Percentiles rank a stretch among this genome's conserved stretches.
These are phyloP conservation scores for Trileptium ribeirensis DNA, from an alignment of 2,888 invertebrate genomes.

Conservation along the genomic window DNA sequence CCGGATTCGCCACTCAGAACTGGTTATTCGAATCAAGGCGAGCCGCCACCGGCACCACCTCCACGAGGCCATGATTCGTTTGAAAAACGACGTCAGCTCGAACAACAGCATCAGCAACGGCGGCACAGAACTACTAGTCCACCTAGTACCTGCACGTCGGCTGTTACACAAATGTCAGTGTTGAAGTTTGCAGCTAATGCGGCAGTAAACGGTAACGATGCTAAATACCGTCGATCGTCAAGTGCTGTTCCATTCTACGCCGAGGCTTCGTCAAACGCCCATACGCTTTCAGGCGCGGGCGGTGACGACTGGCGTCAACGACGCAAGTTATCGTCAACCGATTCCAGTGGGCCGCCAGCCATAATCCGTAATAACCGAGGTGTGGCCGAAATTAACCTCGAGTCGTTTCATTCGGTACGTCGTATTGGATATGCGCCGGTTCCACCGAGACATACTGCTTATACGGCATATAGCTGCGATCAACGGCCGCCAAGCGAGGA, in stretches of 20 bases:
- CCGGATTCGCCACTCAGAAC: not conserved
- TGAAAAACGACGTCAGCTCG: not conserved
- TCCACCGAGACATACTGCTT: not conserved
- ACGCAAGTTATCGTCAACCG: not conserved
- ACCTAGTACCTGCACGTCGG: no score
- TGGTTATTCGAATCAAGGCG: not conserved
- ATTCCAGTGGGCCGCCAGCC: not conserved
- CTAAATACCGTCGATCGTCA: not conserved
- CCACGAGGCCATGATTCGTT: not conserved
- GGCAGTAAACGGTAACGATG: no score
- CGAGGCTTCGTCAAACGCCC: no score
- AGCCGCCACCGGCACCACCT: not conserved
- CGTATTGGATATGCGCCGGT: not conserved
- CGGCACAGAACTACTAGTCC: not conserved
- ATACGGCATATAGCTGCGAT: not conserved
- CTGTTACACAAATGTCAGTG: no score
- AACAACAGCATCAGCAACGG: not conserved
- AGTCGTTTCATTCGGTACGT: slow-evolving; percentile 19
- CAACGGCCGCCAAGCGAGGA: not conserved
- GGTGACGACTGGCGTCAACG: not conserved
- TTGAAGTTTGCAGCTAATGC: no score
- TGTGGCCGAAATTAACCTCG: not conserved
- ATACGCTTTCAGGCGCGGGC: no score
- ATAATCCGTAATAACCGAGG: not conserved
- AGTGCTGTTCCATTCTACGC: not conserved